Evolutionary conservation across 2,888 invertebrate species (phyloP).

Genomic region (Pseudoips prasinana): DNA sequence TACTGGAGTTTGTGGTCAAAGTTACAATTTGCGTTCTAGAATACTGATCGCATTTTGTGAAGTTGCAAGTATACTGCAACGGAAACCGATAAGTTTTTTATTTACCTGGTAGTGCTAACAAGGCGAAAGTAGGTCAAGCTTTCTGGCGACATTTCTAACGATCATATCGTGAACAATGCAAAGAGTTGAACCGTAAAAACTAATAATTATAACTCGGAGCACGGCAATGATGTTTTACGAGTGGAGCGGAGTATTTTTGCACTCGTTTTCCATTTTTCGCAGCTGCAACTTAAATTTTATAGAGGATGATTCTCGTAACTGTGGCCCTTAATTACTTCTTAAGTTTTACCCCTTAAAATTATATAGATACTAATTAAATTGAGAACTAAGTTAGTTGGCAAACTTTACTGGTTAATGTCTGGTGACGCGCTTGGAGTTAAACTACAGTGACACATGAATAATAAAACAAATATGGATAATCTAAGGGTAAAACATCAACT

Average conservation of each 20-base stretch:
- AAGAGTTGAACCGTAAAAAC: conserved; percentile 32
- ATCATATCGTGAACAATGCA: conserved; percentile 34
- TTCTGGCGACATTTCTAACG: conserved; percentile 38
- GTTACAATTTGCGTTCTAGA: conserved; percentile 38
- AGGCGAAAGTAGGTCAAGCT: conserved; percentile 35
- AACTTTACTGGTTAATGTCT: no score
- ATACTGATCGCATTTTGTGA: conserved; percentile 40
- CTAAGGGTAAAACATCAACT: no score
- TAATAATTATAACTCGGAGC: conserved; percentile 30
- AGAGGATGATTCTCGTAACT: no score
- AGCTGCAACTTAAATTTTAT: no score
- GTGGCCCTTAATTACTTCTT: no score
- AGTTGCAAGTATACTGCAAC: conserved; percentile 23
- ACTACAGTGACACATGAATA: no score
- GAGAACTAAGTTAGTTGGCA: no score
- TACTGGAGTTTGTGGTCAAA: conserved; percentile 45
- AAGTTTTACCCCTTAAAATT: no score
- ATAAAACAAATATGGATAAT: no score
- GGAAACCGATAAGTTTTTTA: conserved; percentile 29
- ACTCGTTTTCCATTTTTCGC: conserved; percentile 20
- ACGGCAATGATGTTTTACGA: conserved; percentile 21
- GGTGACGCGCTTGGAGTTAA: no score
- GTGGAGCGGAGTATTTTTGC: conserved; percentile 25
- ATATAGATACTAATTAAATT: no score
- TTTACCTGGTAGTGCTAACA: conserved; percentile 36